Evolutionary conservation across 2,888 invertebrate species (phyloP).

Genomic region (Thera britannica): DNA sequence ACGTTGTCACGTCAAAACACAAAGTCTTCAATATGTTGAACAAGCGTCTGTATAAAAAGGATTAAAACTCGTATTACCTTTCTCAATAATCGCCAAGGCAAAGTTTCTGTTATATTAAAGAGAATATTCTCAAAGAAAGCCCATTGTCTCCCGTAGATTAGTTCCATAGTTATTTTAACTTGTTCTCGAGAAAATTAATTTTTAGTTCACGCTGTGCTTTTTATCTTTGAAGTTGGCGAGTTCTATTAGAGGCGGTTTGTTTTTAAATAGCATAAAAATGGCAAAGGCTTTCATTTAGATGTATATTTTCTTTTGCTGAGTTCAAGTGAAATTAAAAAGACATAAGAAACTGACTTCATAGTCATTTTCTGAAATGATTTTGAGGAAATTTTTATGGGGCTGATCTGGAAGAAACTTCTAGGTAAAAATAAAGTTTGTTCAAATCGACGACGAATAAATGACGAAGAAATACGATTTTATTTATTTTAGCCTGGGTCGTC

Average conservation of each 20-base stretch:
- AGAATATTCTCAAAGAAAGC: constrained; percentile 46
- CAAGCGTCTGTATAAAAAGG: neutral
- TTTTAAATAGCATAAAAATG: neutral
- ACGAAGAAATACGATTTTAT: too few relatives aligned
- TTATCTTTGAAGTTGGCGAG: constrained; percentile 31
- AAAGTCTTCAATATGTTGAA: constrained; percentile 9
- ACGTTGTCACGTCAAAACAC: too few relatives aligned
- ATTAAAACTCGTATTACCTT: constrained; percentile 25
- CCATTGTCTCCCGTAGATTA: constrained; percentile 64
- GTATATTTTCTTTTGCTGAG: too few relatives aligned
- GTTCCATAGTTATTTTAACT: constrained; percentile 71
- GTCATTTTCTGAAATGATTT: too few relatives aligned
- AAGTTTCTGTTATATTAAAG: constrained; percentile 42
- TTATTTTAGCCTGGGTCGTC: too few relatives aligned
- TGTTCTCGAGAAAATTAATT: constrained; percentile 68
- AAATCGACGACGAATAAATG: too few relatives aligned
- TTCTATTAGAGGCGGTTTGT: constrained; percentile 16
- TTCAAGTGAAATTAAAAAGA: too few relatives aligned
- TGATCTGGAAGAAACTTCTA: too few relatives aligned
- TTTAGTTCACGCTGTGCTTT: constrained; percentile 45
- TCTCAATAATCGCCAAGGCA: constrained; percentile 33
- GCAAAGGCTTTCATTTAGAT: too few relatives aligned
- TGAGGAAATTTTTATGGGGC: too few relatives aligned
- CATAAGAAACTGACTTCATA: too few relatives aligned
- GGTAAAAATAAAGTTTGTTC: too few relatives aligned